A percentile compares a stretch with the other conserved stretches of the same genome.
Evolutionary conservation across 2,888 invertebrate species (phyloP).

Genomic region (Lydus trimaculatus): DNA sequence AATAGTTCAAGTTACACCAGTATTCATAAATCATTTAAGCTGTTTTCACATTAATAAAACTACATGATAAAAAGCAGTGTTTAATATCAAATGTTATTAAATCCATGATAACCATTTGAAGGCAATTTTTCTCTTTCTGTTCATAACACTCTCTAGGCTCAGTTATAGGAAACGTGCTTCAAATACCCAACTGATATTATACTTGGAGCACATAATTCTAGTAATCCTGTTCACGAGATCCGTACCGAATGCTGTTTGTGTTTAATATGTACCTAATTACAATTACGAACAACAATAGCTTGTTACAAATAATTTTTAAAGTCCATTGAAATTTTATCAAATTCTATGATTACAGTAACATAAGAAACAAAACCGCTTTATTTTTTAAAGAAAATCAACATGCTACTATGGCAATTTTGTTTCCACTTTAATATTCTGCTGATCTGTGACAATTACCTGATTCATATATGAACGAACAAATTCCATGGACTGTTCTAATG

Average conservation of each 20-base stretch:
- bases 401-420: neutral
- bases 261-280: neutral
- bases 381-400: neutral
- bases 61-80: neutral
- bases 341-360: too few relatives aligned
- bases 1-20: neutral
- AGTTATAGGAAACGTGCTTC: conserved; percentile 30
- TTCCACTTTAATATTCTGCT: neutral
- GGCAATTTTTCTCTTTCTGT: neutral
- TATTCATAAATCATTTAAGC: neutral
- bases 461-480: conserved; percentile 69
- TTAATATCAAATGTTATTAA: neutral
- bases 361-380: too few relatives aligned
- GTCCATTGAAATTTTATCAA: too few relatives aligned
- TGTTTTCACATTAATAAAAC: neutral
- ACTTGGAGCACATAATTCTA: conserved; percentile 35
- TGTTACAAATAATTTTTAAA: too few relatives aligned
- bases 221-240: neutral
- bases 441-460: conserved; percentile 55
- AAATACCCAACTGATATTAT: conserved; percentile 34
- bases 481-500: conserved; percentile 73
- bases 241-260: neutral
- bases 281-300: neutral
- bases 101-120: neutral
- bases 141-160: conserved; percentile 5